phyloP scores from a whole-genome alignment of 2,113 vertebrate species.

The Dipodomys ordii region DNA sequence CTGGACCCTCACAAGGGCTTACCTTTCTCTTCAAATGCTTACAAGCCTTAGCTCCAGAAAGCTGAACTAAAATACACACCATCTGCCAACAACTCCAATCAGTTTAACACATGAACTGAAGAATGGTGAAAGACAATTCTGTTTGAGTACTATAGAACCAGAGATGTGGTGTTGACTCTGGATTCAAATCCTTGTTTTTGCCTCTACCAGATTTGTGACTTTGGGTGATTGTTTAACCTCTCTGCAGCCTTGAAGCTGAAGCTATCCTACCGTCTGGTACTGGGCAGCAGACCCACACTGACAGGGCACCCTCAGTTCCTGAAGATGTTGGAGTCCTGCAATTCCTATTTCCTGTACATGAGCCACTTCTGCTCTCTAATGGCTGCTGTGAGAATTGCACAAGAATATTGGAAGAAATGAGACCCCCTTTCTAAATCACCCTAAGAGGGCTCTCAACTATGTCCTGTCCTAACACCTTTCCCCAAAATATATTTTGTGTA shows the following conservation, averaged over 20 bases:
- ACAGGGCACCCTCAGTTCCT: background rate
- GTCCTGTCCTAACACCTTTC: background rate
- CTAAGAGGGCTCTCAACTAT: background rate
- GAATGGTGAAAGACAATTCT: background rate
- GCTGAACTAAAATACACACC: background rate
- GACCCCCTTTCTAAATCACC: background rate
- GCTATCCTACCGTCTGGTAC: too few relatives aligned
- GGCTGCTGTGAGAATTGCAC: background rate
- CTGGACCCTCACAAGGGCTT: background rate
- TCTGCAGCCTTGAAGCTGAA: background rate
- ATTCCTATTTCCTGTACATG: background rate
- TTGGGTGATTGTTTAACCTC: background rate
- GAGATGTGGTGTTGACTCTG: background rate
- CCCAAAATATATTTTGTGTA: background rate
- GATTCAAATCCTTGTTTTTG: background rate
- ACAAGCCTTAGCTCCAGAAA: background rate
- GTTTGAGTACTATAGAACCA: background rate
- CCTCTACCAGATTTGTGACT: background rate
- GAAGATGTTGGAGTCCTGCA: background rate
- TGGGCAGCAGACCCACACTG: background rate
- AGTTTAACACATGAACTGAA: background rate
- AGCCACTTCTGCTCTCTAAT: conserved; percentile 54
- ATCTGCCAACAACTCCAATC: background rate
- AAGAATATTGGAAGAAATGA: background rate
- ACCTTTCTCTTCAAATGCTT: background rate